Evolutionary conservation across 2,888 invertebrate species (phyloP).

Genomic region (Platycheirus albimanus): DNA sequence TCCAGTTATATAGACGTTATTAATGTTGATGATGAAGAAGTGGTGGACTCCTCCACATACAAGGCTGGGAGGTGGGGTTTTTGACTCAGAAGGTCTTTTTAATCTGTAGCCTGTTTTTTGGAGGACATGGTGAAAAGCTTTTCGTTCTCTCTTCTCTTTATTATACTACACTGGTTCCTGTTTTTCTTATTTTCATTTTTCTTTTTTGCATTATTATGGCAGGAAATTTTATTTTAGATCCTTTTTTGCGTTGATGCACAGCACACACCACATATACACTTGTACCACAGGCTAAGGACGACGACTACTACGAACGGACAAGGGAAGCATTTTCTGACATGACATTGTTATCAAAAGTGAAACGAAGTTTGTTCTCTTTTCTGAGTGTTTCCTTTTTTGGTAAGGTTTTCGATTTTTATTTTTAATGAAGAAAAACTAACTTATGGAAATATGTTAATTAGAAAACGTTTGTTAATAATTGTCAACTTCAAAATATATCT

Average conservation of each 20-base stretch:
- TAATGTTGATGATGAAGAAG: conserved; percentile 71
- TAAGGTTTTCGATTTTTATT: conserved; percentile 7
- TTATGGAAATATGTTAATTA: conserved; percentile 67
- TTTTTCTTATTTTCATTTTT: conserved; percentile 23
- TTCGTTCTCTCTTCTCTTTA: conserved; percentile 69
- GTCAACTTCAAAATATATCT: conserved; percentile 21
- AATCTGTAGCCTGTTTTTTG: conserved; percentile 65
- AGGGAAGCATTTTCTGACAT: conserved; percentile 71
- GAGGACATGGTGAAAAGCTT: conserved; percentile 72
- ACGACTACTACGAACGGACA: conserved; percentile 46
- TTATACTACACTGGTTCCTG: conserved; percentile 33
- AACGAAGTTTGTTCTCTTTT: conserved; percentile 64
- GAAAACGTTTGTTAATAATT: conserved; percentile 57
- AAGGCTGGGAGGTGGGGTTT: conserved; percentile 1
- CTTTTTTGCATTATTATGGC: conserved; percentile 55
- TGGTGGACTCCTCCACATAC: conserved; percentile 41
- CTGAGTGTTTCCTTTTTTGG: conserved; percentile 38
- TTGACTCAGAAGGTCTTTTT: conserved; percentile 71
- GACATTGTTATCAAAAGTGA: conserved; percentile 70
- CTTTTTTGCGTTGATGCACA: conserved; percentile 57
- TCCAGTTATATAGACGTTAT: conserved; percentile 67
- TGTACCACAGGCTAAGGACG: conserved; percentile 42
- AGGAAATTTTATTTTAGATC: conserved; percentile 67
- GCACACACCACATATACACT: conserved; percentile 34
- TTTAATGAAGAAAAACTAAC: conserved; percentile 26